Evolutionary conservation across 2,113 vertebrate species (phyloP).

Genomic region (Thymallus thymallus): DNA sequence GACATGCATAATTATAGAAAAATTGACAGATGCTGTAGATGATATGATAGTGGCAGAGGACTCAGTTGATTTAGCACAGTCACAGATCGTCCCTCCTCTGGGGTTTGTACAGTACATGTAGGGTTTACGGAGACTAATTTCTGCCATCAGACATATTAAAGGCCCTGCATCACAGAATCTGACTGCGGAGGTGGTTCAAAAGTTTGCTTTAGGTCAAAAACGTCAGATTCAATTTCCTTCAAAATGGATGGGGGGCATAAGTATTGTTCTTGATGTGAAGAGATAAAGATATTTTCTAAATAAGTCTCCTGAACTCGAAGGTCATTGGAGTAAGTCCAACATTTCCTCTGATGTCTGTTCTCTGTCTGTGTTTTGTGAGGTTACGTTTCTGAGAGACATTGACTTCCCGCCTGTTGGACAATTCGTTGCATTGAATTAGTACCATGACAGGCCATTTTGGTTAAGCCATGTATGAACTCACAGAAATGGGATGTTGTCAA

Average conservation of each 20-base stretch:
- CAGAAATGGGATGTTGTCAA: slow-evolving; percentile 37
- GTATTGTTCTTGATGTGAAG: background rate
- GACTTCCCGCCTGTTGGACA: slow-evolving; percentile 6
- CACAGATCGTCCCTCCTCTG: slow-evolving; percentile 56
- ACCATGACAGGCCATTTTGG: slow-evolving; percentile 45
- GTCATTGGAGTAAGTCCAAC: background rate
- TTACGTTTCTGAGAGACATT: background rate
- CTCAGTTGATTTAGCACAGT: slow-evolving; percentile 59
- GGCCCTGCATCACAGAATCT: slow-evolving; percentile 20
- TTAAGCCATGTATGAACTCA: slow-evolving; percentile 41
- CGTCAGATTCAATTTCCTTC: slow-evolving; percentile 1
- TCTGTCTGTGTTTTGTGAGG: background rate
- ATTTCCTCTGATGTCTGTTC: background rate
- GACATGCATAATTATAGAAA: slow-evolving; percentile 58
- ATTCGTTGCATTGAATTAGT: slow-evolving; percentile 55
- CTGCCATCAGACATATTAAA: slow-evolving; percentile 45
- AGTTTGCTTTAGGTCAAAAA: slow-evolving; percentile 19
- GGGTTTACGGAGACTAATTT: slow-evolving; percentile 56
- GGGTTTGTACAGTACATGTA: slow-evolving; percentile 42
- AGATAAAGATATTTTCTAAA: background rate
- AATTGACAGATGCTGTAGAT: slow-evolving; percentile 56
- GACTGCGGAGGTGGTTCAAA: slow-evolving; percentile 20
- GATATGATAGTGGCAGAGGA: slow-evolving; percentile 60
- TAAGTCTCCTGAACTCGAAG: background rate
- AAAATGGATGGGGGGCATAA: slow-evolving; percentile 1